Evolutionary conservation across 2,888 invertebrate species (phyloP).

Genomic region (Ophion costatus): DNA sequence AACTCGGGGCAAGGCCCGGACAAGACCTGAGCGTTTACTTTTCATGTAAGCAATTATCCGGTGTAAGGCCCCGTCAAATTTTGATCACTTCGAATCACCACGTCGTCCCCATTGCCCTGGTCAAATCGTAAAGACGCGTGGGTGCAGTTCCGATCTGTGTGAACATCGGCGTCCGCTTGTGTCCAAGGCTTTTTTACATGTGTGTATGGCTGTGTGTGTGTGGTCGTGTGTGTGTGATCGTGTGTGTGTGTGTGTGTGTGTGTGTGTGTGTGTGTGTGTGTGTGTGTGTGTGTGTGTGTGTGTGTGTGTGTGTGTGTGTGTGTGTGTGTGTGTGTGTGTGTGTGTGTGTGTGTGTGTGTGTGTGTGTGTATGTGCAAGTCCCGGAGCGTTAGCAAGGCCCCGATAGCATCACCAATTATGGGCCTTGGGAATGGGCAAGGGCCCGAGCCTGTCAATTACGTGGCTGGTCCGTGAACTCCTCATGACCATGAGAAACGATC

Average conservation of each 20-base stretch:
- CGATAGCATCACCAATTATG: constrained; percentile 82
- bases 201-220: constrained; percentile 63
- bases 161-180: background rate
- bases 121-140: background rate
- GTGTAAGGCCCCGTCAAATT: background rate
- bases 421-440: constrained; percentile 69
- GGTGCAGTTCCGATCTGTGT: no score
- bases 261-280: constrained; percentile 63
- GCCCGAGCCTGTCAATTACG: constrained; percentile 80
- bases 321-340: constrained; percentile 64
- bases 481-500: constrained; percentile 75
- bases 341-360: constrained; percentile 68
- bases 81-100: background rate
- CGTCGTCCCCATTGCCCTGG: background rate
- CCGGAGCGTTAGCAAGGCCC: constrained; percentile 52
- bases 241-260: constrained; percentile 63
- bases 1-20: background rate
- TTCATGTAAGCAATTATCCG: constrained; percentile 7
- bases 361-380: constrained; percentile 62
- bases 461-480: constrained; percentile 69
- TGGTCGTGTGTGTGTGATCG: no score
- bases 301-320: constrained; percentile 63
- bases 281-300: constrained; percentile 63
- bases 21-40: background rate
- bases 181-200: constrained; percentile 34